Percentiles rank a stretch among this genome's conserved stretches.
These are phyloP conservation scores for Sminthurides bifidus DNA, from an alignment of 1,140 invertebrate species.

Conservation along the genomic window DNA sequence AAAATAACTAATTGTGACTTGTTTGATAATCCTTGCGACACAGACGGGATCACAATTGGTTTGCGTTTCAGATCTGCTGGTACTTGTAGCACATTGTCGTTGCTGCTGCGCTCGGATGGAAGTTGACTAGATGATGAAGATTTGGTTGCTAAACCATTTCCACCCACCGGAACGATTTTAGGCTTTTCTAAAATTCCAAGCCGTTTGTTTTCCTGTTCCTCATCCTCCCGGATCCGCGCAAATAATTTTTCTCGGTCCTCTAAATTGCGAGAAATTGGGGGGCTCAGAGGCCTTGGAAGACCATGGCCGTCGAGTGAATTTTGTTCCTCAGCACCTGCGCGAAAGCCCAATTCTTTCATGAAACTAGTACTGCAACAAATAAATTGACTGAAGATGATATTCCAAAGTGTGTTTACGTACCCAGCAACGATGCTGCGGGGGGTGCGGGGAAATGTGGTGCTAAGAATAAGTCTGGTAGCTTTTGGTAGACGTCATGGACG, in stretches of 20 bases:
- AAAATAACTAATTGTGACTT: no score
- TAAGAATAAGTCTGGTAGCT: slow-evolving; percentile 30
- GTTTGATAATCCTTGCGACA: no score
- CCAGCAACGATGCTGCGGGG: neutral
- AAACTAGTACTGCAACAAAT: neutral
- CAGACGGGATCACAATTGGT: no score
- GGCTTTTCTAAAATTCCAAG: slow-evolving; percentile 26
- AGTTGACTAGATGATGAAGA: slow-evolving; percentile 14
- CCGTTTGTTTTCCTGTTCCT: slow-evolving; percentile 18
- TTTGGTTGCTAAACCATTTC: no score
- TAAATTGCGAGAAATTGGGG: slow-evolving; percentile 13
- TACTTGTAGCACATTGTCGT: neutral
- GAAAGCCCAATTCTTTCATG: neutral
- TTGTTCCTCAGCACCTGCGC: neutral
- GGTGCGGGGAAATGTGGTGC: slow-evolving; percentile 24
- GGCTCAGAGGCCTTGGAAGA: slow-evolving; percentile 20
- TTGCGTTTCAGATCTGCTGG: no score
- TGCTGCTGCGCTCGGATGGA: neutral
- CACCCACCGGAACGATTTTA: slow-evolving; percentile 8
- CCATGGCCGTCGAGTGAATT: neutral
- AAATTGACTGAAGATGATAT: neutral
- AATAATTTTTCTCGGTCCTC: slow-evolving; percentile 28
- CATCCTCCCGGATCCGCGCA: slow-evolving; percentile 25
- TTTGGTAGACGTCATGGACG: slow-evolving; percentile 31
- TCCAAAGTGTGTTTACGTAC: neutral